Conservation (phyloP, 2,113 vertebrate species). For the Muntiacus muntjak region DNA sequence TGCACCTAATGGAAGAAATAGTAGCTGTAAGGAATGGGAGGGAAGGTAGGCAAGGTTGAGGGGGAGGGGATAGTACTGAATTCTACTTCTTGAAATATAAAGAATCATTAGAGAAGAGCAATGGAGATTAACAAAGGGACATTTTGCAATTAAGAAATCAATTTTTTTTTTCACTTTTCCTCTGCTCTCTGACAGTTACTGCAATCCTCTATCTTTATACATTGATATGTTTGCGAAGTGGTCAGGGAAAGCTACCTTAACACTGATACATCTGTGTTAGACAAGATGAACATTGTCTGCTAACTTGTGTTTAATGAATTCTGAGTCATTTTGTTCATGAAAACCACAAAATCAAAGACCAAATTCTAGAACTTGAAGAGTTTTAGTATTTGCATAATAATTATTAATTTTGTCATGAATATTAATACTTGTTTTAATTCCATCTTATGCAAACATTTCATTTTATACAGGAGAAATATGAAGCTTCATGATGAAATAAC, state of each 20-base stretch:
- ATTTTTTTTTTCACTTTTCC: background rate
- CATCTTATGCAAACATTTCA: constrained; percentile 18
- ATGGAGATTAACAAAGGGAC: background rate
- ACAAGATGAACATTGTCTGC: background rate
- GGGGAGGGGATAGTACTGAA: background rate
- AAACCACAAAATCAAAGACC: constrained; percentile 27
- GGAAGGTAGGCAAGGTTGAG: background rate
- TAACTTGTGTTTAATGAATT: background rate
- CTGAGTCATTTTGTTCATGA: background rate
- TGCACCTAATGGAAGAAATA: background rate
- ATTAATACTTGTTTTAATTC: constrained; percentile 41
- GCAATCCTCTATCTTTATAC: background rate
- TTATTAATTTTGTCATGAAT: constrained; percentile 36
- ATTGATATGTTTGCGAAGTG: background rate
- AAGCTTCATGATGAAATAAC: constrained; percentile 13
- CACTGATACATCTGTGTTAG: background rate
- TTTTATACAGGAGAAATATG: constrained; percentile 31
- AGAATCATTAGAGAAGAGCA: background rate
- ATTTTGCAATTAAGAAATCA: background rate
- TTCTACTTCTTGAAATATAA: background rate
- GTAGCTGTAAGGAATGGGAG: background rate
- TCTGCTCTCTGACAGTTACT: background rate
- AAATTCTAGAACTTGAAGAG: background rate
- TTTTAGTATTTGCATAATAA: constrained; percentile 29
- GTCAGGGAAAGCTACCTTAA: background rate